Base-by-base conservation (phyloP, 2,797 vertebrate species). In the Acanthurus leucopareius region DNA sequence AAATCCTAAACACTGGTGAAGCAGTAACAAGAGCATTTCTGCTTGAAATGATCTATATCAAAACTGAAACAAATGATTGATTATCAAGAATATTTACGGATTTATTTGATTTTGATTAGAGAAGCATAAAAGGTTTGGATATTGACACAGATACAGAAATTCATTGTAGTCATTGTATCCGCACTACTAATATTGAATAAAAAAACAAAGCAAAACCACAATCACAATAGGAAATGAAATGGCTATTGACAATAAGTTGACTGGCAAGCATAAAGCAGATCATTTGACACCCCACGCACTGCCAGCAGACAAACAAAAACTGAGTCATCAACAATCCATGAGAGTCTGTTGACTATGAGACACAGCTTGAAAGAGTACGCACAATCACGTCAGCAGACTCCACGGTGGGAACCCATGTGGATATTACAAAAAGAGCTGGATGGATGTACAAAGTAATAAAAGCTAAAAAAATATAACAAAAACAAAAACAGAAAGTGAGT, bases 261-360 rank as follows among this genome's bases (percentile, higher is more conserved):
- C 49, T 53, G 58, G 42, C 19, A 59, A 61, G 13, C 40, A 57
- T 40, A 51, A 59, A 40, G 54, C 19, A 47, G 45, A 66, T 38
- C 14, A 57, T 47, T 13, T 61, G 65, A 74, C n/a, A 66, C 8
- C 20, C 54, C 32, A 48, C 38, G 62, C 2, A 5, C 0, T 52
- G 19, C 10, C 63, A 67, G 16, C 9, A 28, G 35, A 63, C n/a
- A 62, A 75, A 68, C 38, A 52, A 48, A 70, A 67, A 56, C 10
- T 47, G 49, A 81, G 57, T 56, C 47, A 75, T 77, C 67, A 64
- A 22, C 25, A 48, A 28, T 78, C 20, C 5, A 14, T 49, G 25
- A 3, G 0, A 45, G 51, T 66, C 45, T 25, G 32, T 53, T 66
- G 72, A 58, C 38, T 68, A 14, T 56, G 49, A 57, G 54, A 80